Conservation (phyloP, 2,888 invertebrate species). For the Phanerotoma sp. region DNA sequence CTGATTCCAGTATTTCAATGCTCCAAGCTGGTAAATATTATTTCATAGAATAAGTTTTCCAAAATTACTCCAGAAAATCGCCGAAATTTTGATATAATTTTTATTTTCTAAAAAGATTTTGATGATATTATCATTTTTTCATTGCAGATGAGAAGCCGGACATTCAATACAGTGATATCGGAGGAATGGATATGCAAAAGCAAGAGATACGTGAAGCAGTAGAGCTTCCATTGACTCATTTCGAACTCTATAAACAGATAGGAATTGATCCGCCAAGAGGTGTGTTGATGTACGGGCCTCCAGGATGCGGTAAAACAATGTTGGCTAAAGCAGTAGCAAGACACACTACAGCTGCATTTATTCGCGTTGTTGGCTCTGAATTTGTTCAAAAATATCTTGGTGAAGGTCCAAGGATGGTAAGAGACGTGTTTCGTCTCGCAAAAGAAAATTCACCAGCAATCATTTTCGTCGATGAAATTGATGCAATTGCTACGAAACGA, state of each 20-base stretch:
- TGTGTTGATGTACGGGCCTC: slow-evolving; percentile 99
- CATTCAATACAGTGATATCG: slow-evolving; percentile 95
- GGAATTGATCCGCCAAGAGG: slow-evolving; percentile 99
- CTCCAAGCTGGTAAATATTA: slow-evolving; percentile 74
- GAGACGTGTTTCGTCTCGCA: slow-evolving; percentile 97
- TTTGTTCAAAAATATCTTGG: slow-evolving; percentile 99
- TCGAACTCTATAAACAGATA: slow-evolving; percentile 97
- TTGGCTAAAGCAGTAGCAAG: slow-evolving; percentile 98
- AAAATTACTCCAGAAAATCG: no score
- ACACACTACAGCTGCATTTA: slow-evolving; percentile 97
- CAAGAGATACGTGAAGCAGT: slow-evolving; percentile 99
- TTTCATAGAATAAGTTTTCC: not conserved
- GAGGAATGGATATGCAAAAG: slow-evolving; percentile 99
- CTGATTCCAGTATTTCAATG: slow-evolving; percentile 99
- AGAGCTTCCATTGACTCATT: slow-evolving; percentile 96
- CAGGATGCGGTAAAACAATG: slow-evolving; percentile 99
- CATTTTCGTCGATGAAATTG: slow-evolving; percentile 99
- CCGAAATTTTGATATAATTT: not conserved
- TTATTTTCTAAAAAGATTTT: no score
- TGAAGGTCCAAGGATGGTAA: slow-evolving; percentile 98
- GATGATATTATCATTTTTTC: no score
- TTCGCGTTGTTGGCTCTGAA: slow-evolving; percentile 98
- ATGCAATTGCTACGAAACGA: slow-evolving; percentile 98
- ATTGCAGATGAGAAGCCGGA: slow-evolving; percentile 92
- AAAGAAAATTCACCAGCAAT: slow-evolving; percentile 99